Conservation (phyloP, 2,888 invertebrate genomes). For the Gryllus longicercus region DNA sequence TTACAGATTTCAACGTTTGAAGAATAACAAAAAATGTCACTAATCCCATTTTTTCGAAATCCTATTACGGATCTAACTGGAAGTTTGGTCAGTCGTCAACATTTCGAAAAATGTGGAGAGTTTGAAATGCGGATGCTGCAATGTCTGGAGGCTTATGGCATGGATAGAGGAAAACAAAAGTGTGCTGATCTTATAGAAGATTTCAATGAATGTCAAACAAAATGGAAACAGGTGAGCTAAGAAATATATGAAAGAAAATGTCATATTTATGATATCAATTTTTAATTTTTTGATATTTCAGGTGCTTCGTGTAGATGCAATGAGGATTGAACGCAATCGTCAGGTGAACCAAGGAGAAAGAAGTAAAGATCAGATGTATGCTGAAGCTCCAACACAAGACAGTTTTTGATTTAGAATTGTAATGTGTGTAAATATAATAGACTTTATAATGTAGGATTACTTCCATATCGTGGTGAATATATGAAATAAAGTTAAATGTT, state of each 20-base stretch:
- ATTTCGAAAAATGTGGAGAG: constrained; percentile 62
- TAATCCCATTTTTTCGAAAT: constrained; percentile 58
- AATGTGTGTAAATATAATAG: constrained; percentile 37
- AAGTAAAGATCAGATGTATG: constrained; percentile 54
- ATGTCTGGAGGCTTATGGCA: constrained; percentile 77
- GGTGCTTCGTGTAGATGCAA: constrained; percentile 49
- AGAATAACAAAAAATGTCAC: too few species aligned
- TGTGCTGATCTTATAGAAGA: constrained; percentile 64
- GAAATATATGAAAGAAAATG: neutral
- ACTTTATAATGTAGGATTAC: neutral
- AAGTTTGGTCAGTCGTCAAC: constrained; percentile 61
- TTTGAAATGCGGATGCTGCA: constrained; percentile 70
- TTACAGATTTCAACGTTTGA: too few species aligned
- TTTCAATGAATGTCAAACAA: constrained; percentile 65
- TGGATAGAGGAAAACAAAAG: constrained; percentile 59
- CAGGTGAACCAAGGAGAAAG: constrained; percentile 60
- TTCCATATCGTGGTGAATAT: neutral
- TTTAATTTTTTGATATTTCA: constrained; percentile 24
- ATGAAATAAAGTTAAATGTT: neutral
- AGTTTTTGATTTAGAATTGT: constrained; percentile 52
- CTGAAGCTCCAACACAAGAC: constrained; percentile 55
- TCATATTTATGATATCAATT: neutral
- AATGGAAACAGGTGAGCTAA: constrained; percentile 58
- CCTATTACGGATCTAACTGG: constrained; percentile 72
- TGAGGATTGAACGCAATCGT: constrained; percentile 59